Evolutionary conservation across 1,140 invertebrate species (phyloP).

Genomic region (Octopus sinensis): DNA sequence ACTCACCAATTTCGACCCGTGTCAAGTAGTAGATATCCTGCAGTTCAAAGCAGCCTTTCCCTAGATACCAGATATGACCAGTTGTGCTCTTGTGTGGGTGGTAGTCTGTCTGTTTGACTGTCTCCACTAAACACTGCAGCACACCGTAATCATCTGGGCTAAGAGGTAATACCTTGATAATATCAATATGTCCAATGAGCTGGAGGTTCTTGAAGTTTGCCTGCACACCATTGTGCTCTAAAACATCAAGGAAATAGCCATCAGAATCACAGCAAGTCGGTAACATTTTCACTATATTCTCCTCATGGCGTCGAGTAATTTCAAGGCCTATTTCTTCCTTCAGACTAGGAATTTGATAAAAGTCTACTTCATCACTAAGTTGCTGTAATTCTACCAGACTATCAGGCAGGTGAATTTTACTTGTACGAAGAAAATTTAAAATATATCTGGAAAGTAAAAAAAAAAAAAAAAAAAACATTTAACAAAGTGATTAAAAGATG

Average conservation of each 20-base stretch:
- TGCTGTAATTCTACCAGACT: neutral
- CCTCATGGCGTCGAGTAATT: neutral
- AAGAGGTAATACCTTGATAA: neutral
- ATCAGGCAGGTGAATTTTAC: conserved; percentile 8
- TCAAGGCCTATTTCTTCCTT: neutral
- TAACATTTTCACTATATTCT: neutral
- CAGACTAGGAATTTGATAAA: neutral
- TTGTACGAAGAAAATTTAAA: neutral
- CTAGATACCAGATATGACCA: conserved; percentile 11
- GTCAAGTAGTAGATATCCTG: conserved; percentile 11
- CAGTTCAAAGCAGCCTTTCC: neutral
- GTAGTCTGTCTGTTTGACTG: neutral
- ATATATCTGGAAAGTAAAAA: neutral
- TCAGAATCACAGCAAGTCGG: neutral
- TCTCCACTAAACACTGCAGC: neutral
- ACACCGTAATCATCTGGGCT: neutral
- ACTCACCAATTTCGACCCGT: conserved; percentile 3
- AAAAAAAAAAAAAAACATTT: neutral
- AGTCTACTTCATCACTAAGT: conserved; percentile 6
- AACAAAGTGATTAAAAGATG: too few relatives aligned
- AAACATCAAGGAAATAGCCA: conserved; percentile 7
- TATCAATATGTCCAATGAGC: neutral
- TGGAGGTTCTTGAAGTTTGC: neutral
- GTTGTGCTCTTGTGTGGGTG: neutral
- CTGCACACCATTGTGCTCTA: neutral